Evolutionary conservation across 2,888 invertebrate species (phyloP).

Genomic region (Sinhomidia bicolor): DNA sequence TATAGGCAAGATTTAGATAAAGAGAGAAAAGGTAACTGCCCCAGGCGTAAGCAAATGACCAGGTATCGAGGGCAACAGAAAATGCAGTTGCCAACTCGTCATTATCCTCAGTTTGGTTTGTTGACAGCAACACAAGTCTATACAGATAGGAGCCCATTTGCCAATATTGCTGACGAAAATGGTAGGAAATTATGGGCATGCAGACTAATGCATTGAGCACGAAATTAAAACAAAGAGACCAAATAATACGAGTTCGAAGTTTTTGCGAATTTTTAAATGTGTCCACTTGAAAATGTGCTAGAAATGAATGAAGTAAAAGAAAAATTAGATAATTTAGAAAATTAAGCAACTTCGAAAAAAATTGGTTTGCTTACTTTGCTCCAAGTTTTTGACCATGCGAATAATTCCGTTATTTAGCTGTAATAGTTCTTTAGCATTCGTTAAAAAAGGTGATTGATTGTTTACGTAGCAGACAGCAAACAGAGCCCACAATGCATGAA

Average conservation of each 20-base stretch:
- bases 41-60: background rate
- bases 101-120: background rate
- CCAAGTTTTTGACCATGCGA: background rate
- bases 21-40: background rate
- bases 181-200: too few species aligned
- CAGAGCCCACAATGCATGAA: background rate
- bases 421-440: background rate
- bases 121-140: background rate
- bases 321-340: background rate
- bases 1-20: background rate
- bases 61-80: background rate
- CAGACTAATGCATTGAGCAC: background rate
- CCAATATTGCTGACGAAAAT: background rate
- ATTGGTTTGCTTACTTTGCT: background rate
- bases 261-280: background rate
- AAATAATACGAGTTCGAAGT: background rate
- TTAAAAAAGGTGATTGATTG: background rate
- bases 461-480: background rate
- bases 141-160: background rate
- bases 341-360: too few species aligned
- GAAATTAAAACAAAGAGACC: background rate
- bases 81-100: background rate
- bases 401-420: background rate
- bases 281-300: background rate
- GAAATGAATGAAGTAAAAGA: background rate